Percentiles rank a stretch among this genome's conserved stretches.
phyloP scores from a whole-genome alignment of 2,797 vertebrate species.

The Oophaga sylvatica region DNA sequence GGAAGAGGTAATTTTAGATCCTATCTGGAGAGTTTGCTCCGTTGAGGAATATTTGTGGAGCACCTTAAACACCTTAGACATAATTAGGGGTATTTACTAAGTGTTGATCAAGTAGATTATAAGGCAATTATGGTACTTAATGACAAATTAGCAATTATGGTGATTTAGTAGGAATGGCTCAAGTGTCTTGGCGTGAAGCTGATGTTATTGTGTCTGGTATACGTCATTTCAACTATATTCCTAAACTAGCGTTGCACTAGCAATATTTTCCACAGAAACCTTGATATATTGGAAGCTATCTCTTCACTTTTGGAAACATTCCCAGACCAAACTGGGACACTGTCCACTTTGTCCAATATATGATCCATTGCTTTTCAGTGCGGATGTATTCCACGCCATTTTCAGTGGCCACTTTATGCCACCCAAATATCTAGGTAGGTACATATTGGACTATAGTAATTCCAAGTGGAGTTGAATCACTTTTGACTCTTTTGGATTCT shows the following conservation, averaged over 20 bases:
- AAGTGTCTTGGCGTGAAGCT: background rate
- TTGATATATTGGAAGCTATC: background rate
- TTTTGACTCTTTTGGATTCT: no score
- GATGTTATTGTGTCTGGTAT: background rate
- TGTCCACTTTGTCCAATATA: background rate
- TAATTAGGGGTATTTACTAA: conserved; percentile 22
- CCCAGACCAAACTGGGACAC: no score
- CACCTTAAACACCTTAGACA: conserved; percentile 12
- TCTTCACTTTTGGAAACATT: no score
- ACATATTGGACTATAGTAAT: background rate
- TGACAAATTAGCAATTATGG: background rate
- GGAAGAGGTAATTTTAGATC: background rate
- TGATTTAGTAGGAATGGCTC: background rate
- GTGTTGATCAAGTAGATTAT: background rate
- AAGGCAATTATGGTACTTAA: background rate
- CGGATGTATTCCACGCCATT: background rate
- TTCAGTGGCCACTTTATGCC: no score
- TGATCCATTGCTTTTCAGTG: background rate
- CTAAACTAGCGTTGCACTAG: background rate
- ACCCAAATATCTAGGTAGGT: no score
- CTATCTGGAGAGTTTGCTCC: background rate
- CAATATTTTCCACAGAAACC: background rate
- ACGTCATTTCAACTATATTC: background rate
- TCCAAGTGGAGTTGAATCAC: no score
- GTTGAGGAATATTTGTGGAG: background rate